Evolutionary conservation across 35 echinoderm and acorn worm species (phyloP), one percentile per base, ranked within the genome.

Genomic region (Chiridota heheva): DNA sequence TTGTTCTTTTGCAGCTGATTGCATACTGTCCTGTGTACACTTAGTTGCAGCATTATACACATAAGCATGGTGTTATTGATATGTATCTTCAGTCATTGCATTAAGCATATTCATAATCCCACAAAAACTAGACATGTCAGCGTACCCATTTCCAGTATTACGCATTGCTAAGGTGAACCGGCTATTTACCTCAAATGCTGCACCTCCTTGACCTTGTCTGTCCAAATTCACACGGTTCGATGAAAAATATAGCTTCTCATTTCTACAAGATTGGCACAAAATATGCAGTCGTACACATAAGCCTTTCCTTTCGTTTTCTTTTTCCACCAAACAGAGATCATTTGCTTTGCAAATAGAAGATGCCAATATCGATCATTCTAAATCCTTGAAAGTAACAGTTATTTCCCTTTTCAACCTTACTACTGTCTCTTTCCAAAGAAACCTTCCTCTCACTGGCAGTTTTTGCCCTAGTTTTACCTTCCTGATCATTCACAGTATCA

Each of bases 121-220:
- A 82, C 78, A 82, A 24, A 68, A 81, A 24, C 43, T 35, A 15
- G 12, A 15, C 20, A 22, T 58, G 55, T 27, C 15, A 55, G 60
- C 58, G 35, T 24, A 64, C 41, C 78, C 78, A 26, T 82, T 82
- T 4, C 78, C 78, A 30, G 34, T 81, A 2, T 10, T 33, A 44
- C 55, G 15, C 77, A 81, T 81, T 4, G 38, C 77, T 64, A 81
- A 1, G 34, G 28, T 42, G 40, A 65, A 81, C 42, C 77, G 1
- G 25, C 1, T 31, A 38, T 81, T 66, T 8, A 81, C 77, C 37
- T 81, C 77, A 81, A 63, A 81, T 16, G 77, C 0, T 2, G 70
- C 1, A 5, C 70, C 70, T 4, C 70, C 70, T 33, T 73, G n/a
- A n/a, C n/a, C n/a, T n/a, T n/a, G n/a, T n/a, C n/a, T n/a, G n/a